Percentiles rank a stretch among this genome's conserved stretches.
Evolutionary conservation across 2,888 invertebrate species (phyloP).

Genomic region (Cerastis rubricosa): DNA sequence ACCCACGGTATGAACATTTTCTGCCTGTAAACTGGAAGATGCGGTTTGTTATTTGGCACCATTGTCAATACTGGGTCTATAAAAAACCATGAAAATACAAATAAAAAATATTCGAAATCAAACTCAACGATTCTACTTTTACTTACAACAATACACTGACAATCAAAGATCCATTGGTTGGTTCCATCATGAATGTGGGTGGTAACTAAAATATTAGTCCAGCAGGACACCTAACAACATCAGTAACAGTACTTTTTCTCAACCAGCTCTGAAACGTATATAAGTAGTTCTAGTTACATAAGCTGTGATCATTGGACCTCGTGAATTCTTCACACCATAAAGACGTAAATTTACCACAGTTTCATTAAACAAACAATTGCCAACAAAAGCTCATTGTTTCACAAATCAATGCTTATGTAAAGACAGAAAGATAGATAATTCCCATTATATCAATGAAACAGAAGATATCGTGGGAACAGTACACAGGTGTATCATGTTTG

Average conservation of each 20-base stretch:
- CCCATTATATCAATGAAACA: conserved; percentile 80
- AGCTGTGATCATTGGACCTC: background rate
- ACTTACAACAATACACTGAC: background rate
- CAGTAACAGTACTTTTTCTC: background rate
- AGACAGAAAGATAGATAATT: conserved; percentile 74
- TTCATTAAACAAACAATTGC: conserved; percentile 19
- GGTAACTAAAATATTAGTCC: background rate
- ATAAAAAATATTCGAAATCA: too few relatives aligned
- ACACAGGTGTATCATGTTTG: conserved; percentile 79
- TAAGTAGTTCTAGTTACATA: background rate
- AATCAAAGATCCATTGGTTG: background rate
- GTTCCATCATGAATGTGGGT: background rate
- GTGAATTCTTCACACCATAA: background rate
- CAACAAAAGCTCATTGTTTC: conserved; percentile 50
- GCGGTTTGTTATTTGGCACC: background rate
- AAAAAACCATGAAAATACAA: background rate
- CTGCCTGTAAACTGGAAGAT: background rate
- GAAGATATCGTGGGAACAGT: conserved; percentile 83
- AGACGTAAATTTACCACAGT: conserved; percentile 5
- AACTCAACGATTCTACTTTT: background rate
- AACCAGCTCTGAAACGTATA: background rate
- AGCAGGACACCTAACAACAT: background rate
- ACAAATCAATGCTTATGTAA: conserved; percentile 66
- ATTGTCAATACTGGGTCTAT: too few relatives aligned
- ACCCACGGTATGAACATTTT: background rate